Evolutionary conservation across 2,113 vertebrate genomes (phyloP).

Genomic region (Percopsis transmontana): DNA sequence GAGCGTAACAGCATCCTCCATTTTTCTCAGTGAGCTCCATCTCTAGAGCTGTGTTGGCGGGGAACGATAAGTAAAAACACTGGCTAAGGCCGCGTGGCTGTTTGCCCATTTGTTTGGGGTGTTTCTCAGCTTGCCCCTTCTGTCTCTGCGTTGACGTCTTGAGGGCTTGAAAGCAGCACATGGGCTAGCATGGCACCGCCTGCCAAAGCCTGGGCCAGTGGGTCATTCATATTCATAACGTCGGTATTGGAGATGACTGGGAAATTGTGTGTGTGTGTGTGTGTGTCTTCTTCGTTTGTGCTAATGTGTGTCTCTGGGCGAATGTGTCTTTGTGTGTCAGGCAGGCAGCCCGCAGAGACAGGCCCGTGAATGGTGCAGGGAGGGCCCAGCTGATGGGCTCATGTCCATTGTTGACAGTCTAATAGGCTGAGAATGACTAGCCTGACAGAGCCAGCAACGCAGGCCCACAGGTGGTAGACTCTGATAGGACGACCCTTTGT

Average conservation of each 20-base stretch:
- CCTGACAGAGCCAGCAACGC: conserved; percentile 39
- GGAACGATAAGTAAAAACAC: not conserved
- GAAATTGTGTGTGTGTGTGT: conserved; percentile 43
- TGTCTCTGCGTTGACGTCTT: conserved; percentile 59
- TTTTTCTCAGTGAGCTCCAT: conserved; percentile 10
- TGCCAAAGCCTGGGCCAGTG: conserved; percentile 44
- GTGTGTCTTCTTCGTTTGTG: conserved; percentile 24
- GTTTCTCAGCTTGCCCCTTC: conserved; percentile 60
- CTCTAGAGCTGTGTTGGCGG: too few relatives aligned
- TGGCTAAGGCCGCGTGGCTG: conserved; percentile 33
- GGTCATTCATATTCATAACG: conserved; percentile 68
- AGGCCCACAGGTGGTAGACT: conserved; percentile 63
- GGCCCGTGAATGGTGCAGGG: not conserved
- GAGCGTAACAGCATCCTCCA: not conserved
- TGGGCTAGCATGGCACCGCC: conserved; percentile 39
- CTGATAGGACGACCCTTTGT: conserved; percentile 62
- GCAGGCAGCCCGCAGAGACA: conserved; percentile 31
- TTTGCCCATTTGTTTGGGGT: conserved; percentile 38
- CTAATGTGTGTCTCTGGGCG: conserved; percentile 3
- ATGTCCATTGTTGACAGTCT: conserved; percentile 60
- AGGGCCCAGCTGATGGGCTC: conserved; percentile 66
- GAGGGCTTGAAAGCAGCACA: conserved; percentile 48
- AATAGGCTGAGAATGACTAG: conserved; percentile 36
- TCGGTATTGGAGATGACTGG: conserved; percentile 47
- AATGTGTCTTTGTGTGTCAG: conserved; percentile 35